Evolutionary conservation across 2,113 vertebrate genomes (phyloP), one percentile per base, ranked within the genome.

Genomic region (Sitta europaea): DNA sequence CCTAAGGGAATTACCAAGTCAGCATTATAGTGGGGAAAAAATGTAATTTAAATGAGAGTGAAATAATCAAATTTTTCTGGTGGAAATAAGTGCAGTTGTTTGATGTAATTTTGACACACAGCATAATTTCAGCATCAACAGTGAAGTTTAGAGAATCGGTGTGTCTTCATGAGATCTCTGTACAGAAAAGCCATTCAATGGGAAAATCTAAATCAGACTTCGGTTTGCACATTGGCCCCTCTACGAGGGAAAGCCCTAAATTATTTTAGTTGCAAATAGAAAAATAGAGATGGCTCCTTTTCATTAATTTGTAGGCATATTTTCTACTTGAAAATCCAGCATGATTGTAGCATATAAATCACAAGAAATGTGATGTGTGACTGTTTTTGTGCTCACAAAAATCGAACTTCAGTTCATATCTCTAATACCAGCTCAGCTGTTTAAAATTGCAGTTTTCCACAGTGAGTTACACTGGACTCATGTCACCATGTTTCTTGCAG

Each of bases 41-140:
- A 87, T 66, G 73, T 92, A 94, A 94, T 94, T 92, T 86, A 97
- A 98, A 97, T 98, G 97, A 97, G 92, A 98, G 91, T 76, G 79
- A 96, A 98, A 97, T 97, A 97, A 98, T 97, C 84, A 95, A 90
- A 92, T 80, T 97, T 98, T 97, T 97, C 96, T 96, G 94, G 91
- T 98, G 88, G 96, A 97, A 98, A 94, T 97, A 94, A 96, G 75
- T 90, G 88, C 42, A 67, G 89, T 94, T 96, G 96, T 98, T 98
- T 98, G 97, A 98, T 98, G 94, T 97, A 78, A 95, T 96, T 97
- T 94, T 97, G 96, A 96, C 94, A 95, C 42, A 93, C 70, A 92
- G 94, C 95, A 90, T 96, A 97, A 97, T 97, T 97, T 96, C 86
- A 91, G 67, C 92, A 86, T 96, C 94, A 89, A 90, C 42, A 54